Percentiles rank a stretch among this genome's conserved stretches.
phyloP scores from a whole-genome alignment of 2,888 invertebrate species.

The Scelioninae gen. 1 region DNA sequence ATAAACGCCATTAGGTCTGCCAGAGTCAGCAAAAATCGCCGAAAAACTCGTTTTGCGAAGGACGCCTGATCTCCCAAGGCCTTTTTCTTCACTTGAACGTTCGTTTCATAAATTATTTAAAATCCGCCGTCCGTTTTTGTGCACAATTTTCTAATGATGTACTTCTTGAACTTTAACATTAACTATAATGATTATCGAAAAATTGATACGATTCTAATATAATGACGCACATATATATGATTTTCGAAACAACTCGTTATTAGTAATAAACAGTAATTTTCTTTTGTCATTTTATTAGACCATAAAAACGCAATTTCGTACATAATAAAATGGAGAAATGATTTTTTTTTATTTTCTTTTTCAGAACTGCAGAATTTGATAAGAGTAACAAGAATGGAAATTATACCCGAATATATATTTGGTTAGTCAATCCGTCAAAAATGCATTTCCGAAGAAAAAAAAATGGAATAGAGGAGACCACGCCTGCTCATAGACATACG shows the following conservation, averaged over 20 bases:
- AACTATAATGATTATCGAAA: too few relatives aligned
- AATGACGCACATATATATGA: too few relatives aligned
- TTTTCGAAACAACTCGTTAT: too few relatives aligned
- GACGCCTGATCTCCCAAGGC: constrained; percentile 43
- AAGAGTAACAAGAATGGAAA: background rate
- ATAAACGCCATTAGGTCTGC: constrained; percentile 52
- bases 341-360: too few relatives aligned
- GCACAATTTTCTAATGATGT: constrained; percentile 9
- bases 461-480: constrained; percentile 21
- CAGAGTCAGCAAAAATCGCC: constrained; percentile 57
- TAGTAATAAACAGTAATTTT: background rate
- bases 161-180: too few relatives aligned
- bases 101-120: constrained; percentile 54
- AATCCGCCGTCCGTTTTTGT: constrained; percentile 26
- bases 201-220: too few relatives aligned
- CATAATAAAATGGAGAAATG: too few relatives aligned
- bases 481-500: constrained; percentile 51
- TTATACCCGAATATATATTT: constrained; percentile 56
- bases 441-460: constrained; percentile 73
- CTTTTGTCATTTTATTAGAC: too few relatives aligned
- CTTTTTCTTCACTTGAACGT: constrained; percentile 45
- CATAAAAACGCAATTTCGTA: too few relatives aligned
- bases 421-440: constrained; percentile 78
- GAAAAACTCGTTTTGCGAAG: constrained; percentile 62
- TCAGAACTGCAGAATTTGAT: background rate